Evolutionary conservation across 64 coral and sea anemone species (phyloP).

Genomic region (Actinia equina): DNA sequence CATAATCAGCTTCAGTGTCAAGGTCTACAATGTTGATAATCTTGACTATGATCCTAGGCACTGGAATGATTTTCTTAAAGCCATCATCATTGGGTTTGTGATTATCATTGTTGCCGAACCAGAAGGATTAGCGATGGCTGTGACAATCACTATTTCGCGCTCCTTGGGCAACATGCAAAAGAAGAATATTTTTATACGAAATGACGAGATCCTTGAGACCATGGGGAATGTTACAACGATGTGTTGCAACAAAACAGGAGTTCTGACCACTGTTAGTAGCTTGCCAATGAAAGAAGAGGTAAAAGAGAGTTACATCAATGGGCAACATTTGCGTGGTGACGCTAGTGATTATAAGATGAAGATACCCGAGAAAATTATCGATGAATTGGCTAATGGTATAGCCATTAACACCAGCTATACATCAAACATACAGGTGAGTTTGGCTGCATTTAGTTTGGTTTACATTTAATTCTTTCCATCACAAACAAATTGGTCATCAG

Average conservation of each 20-base stretch:
- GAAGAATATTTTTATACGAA: constrained; percentile 66
- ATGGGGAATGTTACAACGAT: constrained; percentile 79
- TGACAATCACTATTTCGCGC: constrained; percentile 46
- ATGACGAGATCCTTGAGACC: constrained; percentile 69
- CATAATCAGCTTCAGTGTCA: constrained; percentile 62
- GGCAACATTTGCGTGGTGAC: constrained; percentile 42
- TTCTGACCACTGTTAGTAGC: constrained; percentile 67
- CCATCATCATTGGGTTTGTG: constrained; percentile 80
- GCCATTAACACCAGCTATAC: constrained; percentile 73
- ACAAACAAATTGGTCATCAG: neutral
- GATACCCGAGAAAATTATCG: constrained; percentile 31
- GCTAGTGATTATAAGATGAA: constrained; percentile 52
- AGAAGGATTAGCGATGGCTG: constrained; percentile 67
- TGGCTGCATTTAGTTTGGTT: too few species aligned
- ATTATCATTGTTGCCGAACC: constrained; percentile 87
- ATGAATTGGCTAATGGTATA: constrained; percentile 56
- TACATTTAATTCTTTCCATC: too few species aligned
- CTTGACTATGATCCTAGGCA: constrained; percentile 59
- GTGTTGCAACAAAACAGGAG: constrained; percentile 81
- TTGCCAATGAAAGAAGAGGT: constrained; percentile 58
- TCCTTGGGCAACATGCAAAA: constrained; percentile 54
- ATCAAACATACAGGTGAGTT: constrained; percentile 42
- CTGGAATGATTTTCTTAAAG: constrained; percentile 78
- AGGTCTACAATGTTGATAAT: constrained; percentile 69
- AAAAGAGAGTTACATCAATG: constrained; percentile 60